Conservation (phyloP, 1,140 invertebrate species). For the Drosophila paulistorum region DNA sequence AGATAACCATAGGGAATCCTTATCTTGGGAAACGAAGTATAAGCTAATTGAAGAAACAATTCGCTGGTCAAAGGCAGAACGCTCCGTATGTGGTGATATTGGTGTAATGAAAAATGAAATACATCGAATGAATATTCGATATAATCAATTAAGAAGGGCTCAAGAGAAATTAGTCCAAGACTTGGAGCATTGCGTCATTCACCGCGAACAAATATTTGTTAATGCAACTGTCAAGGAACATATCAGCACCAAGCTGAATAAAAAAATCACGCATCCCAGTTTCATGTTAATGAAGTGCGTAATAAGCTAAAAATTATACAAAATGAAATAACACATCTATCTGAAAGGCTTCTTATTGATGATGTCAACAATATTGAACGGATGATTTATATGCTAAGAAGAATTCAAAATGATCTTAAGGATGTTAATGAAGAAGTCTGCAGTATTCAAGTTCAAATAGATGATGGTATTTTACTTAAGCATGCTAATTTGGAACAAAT, state of each 20-base stretch:
- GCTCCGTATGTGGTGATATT: no score
- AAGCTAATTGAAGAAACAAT: conserved; percentile 86
- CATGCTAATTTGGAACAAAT: conserved; percentile 86
- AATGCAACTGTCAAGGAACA: conserved; percentile 85
- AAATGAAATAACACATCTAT: conserved; percentile 81
- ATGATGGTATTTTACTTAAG: conserved; percentile 78
- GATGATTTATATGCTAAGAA: conserved; percentile 19
- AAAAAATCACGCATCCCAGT: conserved; percentile 49
- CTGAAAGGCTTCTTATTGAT: conserved; percentile 49
- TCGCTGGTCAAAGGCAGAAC: no score
- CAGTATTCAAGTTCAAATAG: conserved; percentile 79
- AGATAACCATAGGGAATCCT: conserved; percentile 86
- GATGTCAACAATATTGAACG: conserved; percentile 70
- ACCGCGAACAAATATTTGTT: conserved; percentile 87
- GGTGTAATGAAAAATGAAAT: conserved; percentile 90
- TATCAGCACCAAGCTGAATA: conserved; percentile 75
- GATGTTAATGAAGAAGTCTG: conserved; percentile 83
- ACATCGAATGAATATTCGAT: conserved; percentile 91
- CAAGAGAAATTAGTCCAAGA: conserved; percentile 90
- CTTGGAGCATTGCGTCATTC: conserved; percentile 89
- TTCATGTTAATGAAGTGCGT: conserved; percentile 84
- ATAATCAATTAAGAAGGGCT: conserved; percentile 87
- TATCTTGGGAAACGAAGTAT: conserved; percentile 92
- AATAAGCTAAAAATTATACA: conserved; percentile 85
- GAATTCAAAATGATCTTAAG: conserved; percentile 82